Evolutionary conservation across 2,797 vertebrate species (phyloP), one percentile per base, ranked within the genome.

Genomic region (Coracias cyanogaster): DNA sequence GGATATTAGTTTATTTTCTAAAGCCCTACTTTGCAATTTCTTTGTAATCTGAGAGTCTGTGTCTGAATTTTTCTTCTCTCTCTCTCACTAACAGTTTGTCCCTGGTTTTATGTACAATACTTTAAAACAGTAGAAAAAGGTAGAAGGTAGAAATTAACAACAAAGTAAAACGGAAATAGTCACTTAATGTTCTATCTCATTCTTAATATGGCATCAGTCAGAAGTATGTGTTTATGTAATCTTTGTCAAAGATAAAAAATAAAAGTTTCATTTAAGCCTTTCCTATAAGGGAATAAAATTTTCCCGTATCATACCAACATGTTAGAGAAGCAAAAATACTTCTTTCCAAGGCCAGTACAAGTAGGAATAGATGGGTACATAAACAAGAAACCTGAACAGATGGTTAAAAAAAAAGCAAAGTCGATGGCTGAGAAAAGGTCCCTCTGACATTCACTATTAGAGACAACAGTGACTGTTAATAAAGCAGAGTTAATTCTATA

Each of bases 401-500:
- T 96, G 95, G 95, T 76, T 52, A 69, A 66, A 87, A 70, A 69
- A 77, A 77, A 89, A 49, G 45, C 74, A 61, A 95, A 96, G 89
- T 77, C 70, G 60, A 86, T 94, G 62, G 73, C 86, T 97, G 94
- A 95, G 95, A 92, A 96, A 95, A 97, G 76, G 89, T 98, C 94
- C 93, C 81, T 89, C 35, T 97, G 97, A 98, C 97, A 96, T 96
- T 97, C 95, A 82, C 82, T 96, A 67, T 93, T 87, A 95, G 92
- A 97, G 93, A 97, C 94, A 98, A 95, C 95, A 89, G 95, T 97
- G 94, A 65, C 88, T 97, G 93, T 96, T 97, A 97, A 98, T 97
- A 97, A 94, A 97, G 91, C 96, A 94, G 89, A 96, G 94, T 89
- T 97, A 97, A 98, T 98, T 97, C 95, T 97, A 81, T 96, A 97